Base-by-base conservation (phyloP, 1,140 invertebrate genomes). In the Achroia grisella region DNA sequence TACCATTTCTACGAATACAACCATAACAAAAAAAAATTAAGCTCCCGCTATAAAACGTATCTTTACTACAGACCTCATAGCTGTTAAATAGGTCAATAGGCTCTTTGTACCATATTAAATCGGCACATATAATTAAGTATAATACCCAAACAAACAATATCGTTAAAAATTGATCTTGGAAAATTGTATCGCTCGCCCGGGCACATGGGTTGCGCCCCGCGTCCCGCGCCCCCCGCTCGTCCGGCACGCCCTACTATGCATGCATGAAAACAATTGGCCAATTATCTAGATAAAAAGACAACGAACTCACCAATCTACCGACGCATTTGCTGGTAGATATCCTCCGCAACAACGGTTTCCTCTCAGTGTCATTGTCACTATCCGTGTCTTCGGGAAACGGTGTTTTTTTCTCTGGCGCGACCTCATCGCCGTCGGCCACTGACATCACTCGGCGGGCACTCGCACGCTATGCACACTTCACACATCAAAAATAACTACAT, bases 241-340 rank as follows among this genome's bases (percentile, higher is more conserved):
- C 28, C 56, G 74, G 66, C 72, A 75, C 73, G 69, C 72, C 79
- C 75, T 54, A 61, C 48, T 41, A 41, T 13, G 37, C 37, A 45
- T 46, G 34, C 35, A 50, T 3, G 17, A 23, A 23, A 23, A 23
- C 17, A 23, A 23, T 23, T 23, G 17, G 17, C 17, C 17, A 58
- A 61, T 52, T 46, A 58, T 23, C 33, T 48, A n/a, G n/a, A n/a
- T n/a, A n/a, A 27, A 44, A 33, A 34, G 43, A 14, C 13, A 13
- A 0, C 45, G 28, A 10, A 72, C 75, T 78, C 52, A 84, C 80
- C 72, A 84, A 52, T 57, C 80, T 62, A 37, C 80, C 80, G 48
- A 81, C 69, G 54, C 80, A 84, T 60, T 84, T 84, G 62, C 77
- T 84, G 28, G 80, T 84, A 23, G 80, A 84, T 57, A 84, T 72